Percentiles rank a stretch among this genome's conserved stretches.
Conservation (phyloP, 2,888 invertebrate genomes). For the Trimorus sp. region DNA sequence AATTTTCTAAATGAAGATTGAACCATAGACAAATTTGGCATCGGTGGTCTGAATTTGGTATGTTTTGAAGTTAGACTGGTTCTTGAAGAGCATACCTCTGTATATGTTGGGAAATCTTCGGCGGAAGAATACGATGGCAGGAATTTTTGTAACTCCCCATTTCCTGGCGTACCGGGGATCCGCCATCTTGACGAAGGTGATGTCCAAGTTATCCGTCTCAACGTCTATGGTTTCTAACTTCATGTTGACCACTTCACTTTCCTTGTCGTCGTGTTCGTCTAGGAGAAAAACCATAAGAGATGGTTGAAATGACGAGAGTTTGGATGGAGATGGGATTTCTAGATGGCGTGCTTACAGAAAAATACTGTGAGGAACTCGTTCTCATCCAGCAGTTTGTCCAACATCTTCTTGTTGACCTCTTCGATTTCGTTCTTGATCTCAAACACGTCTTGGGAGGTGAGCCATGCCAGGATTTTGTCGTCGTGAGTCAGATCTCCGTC, state of each 20-base stretch:
- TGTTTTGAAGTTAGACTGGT: not conserved
- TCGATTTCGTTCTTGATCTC: slow-evolving; percentile 98
- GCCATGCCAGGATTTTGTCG: slow-evolving; percentile 92
- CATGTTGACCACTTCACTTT: slow-evolving; percentile 91
- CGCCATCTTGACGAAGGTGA: slow-evolving; percentile 96
- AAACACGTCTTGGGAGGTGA: slow-evolving; percentile 96
- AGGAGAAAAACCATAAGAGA: slow-evolving; percentile 1
- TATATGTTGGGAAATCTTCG: slow-evolving; percentile 96
- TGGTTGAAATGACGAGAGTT: too few species aligned
- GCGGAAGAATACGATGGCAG: slow-evolving; percentile 95
- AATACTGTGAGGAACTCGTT: slow-evolving; percentile 97
- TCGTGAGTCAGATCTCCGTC: slow-evolving; percentile 95
- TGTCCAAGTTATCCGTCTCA: slow-evolving; percentile 96
- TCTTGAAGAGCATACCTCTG: slow-evolving; percentile 85
- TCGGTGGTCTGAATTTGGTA: not conserved
- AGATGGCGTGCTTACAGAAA: slow-evolving; percentile 89
- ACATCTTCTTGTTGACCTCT: slow-evolving; percentile 97
- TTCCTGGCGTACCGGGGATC: slow-evolving; percentile 95
- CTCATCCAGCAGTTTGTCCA: slow-evolving; percentile 96
- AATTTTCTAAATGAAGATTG: too few species aligned
- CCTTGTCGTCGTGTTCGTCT: slow-evolving; percentile 91
- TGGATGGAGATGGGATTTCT: not conserved
- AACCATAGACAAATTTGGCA: too few species aligned
- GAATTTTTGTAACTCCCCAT: slow-evolving; percentile 96
- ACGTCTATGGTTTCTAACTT: slow-evolving; percentile 96